Evolutionary conservation across 2,888 invertebrate species (phyloP), one percentile per base, ranked within the genome.

Genomic region (Athetis lepigone): DNA sequence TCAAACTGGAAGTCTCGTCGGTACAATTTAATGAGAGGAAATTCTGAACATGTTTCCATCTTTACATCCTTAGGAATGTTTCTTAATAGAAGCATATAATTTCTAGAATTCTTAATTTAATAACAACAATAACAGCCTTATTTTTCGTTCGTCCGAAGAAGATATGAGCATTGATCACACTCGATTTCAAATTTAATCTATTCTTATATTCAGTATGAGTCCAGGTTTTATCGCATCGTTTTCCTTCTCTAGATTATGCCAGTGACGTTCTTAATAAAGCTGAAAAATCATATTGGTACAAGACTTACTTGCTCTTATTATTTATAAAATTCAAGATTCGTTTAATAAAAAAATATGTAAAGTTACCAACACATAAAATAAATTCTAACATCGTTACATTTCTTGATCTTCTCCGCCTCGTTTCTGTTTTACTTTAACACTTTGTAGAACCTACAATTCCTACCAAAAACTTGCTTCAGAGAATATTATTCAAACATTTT

Each of bases 401-500:
- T 37, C 36, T 43, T n/a, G 4, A 36, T 21, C 62, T 27, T 3
- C 9, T 23, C 4, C 18, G 23, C 2, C 9, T 29, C 13, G 45
- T 33, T 39, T 42, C 29, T 33, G 16, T 19, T 64, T 39, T 46
- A 64, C n/a, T 39, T 50, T 39, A n/a, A 25, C 23, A 66, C 51
- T 39, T 39, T 40, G 13, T 37, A 23, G 27, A 49, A 33, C 39
- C n/a, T 21, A 27, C 39, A 25, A 29, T 19, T 36, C 40, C 23
- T 27, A 33, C 18, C 19, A 25, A 39, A 39, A 42, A 42, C 18
- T 19, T 36, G 16, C 19, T 42, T 37, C 19, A 13, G 4, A 42
- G 40, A 75, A 69, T 29, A 75, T 61, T 57, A 61, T 70, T 54
- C 49, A 45, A 45, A 61, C 33, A 70, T 54, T 75, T 70, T 49